A percentile compares a stretch with the other conserved stretches of the same genome.
These are phyloP conservation scores for Hippocampus abdominalis DNA, from an alignment of 2,113 vertebrate species.

Conservation along the genomic window DNA sequence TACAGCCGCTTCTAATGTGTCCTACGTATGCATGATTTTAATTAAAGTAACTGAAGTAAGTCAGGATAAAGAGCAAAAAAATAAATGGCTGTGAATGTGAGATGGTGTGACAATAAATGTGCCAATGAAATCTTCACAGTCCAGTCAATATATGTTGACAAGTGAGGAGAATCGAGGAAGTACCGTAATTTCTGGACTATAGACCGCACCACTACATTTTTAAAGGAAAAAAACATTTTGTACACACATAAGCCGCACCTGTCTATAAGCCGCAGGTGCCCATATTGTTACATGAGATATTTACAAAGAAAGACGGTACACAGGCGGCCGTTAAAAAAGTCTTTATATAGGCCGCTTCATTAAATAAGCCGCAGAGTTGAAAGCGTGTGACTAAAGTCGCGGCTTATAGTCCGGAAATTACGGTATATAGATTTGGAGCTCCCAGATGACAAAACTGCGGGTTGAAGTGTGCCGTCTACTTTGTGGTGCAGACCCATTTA, in stretches of 20 bases:
- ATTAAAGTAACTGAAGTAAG: conserved; percentile 40
- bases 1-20: conserved; percentile 37
- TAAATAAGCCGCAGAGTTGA: too few relatives aligned
- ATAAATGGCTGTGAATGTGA: neutral
- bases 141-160: neutral
- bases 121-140: neutral
- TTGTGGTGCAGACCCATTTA: neutral
- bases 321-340: too few relatives aligned
- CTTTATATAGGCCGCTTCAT: too few relatives aligned
- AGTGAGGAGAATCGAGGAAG: neutral
- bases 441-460: neutral
- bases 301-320: too few relatives aligned
- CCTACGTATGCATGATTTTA: conserved; percentile 49
- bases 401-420: too few relatives aligned
- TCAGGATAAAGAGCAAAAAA: conserved; percentile 28
- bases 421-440: neutral
- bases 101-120: neutral
- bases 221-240: too few relatives aligned
- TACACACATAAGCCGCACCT: too few relatives aligned
- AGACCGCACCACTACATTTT: too few relatives aligned
- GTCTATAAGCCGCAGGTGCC: too few relatives aligned
- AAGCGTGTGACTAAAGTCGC: too few relatives aligned
- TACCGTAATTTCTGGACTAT: too few relatives aligned
- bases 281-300: too few relatives aligned
- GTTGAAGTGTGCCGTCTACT: neutral